A percentile compares a stretch with the other conserved stretches of the same genome.
Evolutionary conservation across 2,888 invertebrate species (phyloP).

Genomic region (Anoplius nigerrimus): DNA sequence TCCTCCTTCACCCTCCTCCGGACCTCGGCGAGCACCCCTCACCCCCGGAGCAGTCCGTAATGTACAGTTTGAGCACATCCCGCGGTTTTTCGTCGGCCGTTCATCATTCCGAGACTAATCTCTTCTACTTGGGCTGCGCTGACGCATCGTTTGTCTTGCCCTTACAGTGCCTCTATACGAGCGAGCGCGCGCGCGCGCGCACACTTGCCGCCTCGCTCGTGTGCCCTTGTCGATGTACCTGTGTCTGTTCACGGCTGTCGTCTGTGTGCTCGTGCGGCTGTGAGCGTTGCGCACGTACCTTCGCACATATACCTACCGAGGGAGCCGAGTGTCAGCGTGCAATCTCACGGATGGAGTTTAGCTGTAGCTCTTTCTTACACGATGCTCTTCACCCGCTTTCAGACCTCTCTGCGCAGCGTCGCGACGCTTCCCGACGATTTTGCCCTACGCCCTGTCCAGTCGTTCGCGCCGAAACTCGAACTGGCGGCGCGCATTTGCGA

Average conservation of each 20-base stretch:
- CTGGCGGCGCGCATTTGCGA: too few relatives aligned
- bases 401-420: too few relatives aligned
- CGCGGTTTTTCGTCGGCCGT: constrained; percentile 55
- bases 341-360: constrained; percentile 18
- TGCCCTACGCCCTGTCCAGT: too few relatives aligned
- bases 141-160: constrained; percentile 59
- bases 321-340: constrained; percentile 2
- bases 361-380: constrained; percentile 6
- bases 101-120: constrained; percentile 62
- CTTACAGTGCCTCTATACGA: constrained; percentile 27
- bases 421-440: too few relatives aligned
- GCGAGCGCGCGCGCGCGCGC: not conserved
- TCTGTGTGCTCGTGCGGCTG: too few relatives aligned
- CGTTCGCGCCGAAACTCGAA: too few relatives aligned
- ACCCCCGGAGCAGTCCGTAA: constrained; percentile 24
- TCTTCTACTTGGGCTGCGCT: constrained; percentile 59
- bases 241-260: not conserved
- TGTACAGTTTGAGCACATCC: constrained; percentile 52
- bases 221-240: not conserved
- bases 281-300: too few relatives aligned
- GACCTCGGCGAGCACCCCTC: not conserved
- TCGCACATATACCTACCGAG: constrained; percentile 6
- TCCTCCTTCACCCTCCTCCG: constrained; percentile 6
- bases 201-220: not conserved
- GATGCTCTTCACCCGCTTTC: too few relatives aligned